Percentiles rank a stretch among this genome's conserved stretches.
Conservation (phyloP, 2,888 invertebrate species). For the Pandemis corylana region DNA sequence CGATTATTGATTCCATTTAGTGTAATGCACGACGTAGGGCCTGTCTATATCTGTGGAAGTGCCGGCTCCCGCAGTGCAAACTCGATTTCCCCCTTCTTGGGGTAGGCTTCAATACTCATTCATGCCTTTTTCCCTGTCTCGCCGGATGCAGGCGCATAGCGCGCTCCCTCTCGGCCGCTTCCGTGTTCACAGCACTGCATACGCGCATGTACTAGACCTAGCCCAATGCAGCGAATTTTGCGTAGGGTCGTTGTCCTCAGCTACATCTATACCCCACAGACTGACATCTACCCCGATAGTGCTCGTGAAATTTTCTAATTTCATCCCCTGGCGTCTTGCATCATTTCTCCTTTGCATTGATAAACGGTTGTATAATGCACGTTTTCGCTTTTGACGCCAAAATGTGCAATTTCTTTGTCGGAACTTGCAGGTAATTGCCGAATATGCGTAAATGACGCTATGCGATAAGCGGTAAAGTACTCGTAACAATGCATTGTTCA, state of each 20-base stretch:
- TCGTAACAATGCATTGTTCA: conserved; percentile 51
- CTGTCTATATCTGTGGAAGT: conserved; percentile 74
- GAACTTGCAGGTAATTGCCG: conserved; percentile 55
- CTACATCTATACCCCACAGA: conserved; percentile 62
- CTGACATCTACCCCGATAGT: conserved; percentile 57
- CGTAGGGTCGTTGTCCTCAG: conserved; percentile 83
- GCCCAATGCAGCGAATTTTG: conserved; percentile 86
- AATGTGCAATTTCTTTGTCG: conserved; percentile 66
- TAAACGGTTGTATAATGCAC: conserved; percentile 48
- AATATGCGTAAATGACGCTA: conserved; percentile 49
- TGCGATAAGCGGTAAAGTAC: conserved; percentile 43
- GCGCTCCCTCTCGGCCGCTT: conserved; percentile 73
- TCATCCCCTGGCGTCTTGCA: conserved; percentile 36
- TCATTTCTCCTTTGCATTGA: conserved; percentile 38
- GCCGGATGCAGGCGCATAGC: conserved; percentile 63
- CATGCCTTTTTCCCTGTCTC: conserved; percentile 81
- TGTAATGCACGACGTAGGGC: conserved; percentile 61
- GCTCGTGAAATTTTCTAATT: conserved; percentile 61
- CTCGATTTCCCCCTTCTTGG: conserved; percentile 83
- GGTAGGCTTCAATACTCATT: conserved; percentile 84
- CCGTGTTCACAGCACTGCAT: conserved; percentile 78
- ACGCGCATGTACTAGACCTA: conserved; percentile 84
- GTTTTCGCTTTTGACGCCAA: conserved; percentile 64
- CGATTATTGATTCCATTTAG: conserved; percentile 74
- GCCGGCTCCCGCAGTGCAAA: conserved; percentile 79